These are phyloP conservation scores for Choloepus hoffmanni DNA, from an alignment of 2,113 vertebrate genomes.

Conservation along the genomic window DNA sequence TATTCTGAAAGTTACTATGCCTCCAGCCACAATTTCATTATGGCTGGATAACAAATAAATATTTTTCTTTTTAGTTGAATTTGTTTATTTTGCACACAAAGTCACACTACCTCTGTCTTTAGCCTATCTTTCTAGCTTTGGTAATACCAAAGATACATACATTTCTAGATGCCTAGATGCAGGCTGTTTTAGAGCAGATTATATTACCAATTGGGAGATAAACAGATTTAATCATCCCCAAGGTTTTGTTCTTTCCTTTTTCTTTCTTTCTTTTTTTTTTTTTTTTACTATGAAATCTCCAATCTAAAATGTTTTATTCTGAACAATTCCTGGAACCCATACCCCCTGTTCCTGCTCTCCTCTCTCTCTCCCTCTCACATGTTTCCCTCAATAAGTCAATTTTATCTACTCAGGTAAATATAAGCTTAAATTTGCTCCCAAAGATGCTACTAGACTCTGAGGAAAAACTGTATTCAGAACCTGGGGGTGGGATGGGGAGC, in stretches of 20 bases:
- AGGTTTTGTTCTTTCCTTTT: background rate
- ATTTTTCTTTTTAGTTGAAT: constrained; percentile 43
- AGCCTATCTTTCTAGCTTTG: background rate
- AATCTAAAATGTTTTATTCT: constrained; percentile 5
- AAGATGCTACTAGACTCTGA: background rate
- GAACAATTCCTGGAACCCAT: background rate
- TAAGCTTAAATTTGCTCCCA: background rate
- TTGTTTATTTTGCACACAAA: constrained; percentile 27
- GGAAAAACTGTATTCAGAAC: background rate
- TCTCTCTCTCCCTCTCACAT: background rate
- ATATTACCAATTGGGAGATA: background rate
- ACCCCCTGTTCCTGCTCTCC: background rate
- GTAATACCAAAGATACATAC: background rate
- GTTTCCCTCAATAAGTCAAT: background rate
- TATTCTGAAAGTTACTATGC: background rate
- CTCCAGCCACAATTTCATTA: background rate
- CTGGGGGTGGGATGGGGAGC: fast-evolving
- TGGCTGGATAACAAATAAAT: background rate
- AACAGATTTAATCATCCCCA: constrained; percentile 14
- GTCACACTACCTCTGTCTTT: background rate
- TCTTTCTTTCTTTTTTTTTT: background rate
- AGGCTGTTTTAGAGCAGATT: constrained; percentile 56
- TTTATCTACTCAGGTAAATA: constrained; percentile 16
- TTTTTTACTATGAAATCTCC: constrained; percentile 28
- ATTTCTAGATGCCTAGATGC: constrained; percentile 10